Evolutionary conservation across 1,140 invertebrate species (phyloP).

Genomic region (Adelges cooleyi): DNA sequence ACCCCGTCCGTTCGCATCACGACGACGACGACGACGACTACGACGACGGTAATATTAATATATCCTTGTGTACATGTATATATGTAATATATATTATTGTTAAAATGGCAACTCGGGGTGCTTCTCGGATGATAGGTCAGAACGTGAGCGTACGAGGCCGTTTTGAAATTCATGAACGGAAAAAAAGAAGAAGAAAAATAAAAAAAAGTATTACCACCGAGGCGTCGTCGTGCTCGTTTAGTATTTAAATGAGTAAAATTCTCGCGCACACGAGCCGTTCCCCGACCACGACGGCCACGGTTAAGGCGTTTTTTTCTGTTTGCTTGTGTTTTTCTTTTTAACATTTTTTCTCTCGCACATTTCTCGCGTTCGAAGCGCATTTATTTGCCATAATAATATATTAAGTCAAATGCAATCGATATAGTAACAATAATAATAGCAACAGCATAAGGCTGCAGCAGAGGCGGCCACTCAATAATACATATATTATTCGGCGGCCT

Average conservation of each 20-base stretch:
- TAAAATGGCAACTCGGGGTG: too few relatives aligned
- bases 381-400: too few relatives aligned
- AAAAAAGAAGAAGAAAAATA: neutral
- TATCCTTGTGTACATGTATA: too few relatives aligned
- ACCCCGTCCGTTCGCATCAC: too few relatives aligned
- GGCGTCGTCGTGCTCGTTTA: conserved; percentile 23
- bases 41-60: too few relatives aligned
- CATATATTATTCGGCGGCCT: too few relatives aligned
- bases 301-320: neutral
- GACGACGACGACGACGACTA: too few relatives aligned
- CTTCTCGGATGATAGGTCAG: neutral
- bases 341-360: neutral
- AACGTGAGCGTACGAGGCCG: conserved; percentile 8
- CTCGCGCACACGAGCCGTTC: neutral
- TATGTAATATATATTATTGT: too few relatives aligned
- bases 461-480: too few relatives aligned
- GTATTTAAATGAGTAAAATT: neutral
- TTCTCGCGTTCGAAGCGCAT: too few relatives aligned
- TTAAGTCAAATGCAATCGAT: too few relatives aligned
- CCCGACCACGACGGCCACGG: neutral
- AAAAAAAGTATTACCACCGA: neutral
- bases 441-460: too few relatives aligned
- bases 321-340: neutral
- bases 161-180: conserved; percentile 15
- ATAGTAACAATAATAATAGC: neutral